Evolutionary conservation across 2,888 invertebrate genomes (phyloP), one percentile per base, ranked within the genome.

Genomic region (Aethes cnicana): DNA sequence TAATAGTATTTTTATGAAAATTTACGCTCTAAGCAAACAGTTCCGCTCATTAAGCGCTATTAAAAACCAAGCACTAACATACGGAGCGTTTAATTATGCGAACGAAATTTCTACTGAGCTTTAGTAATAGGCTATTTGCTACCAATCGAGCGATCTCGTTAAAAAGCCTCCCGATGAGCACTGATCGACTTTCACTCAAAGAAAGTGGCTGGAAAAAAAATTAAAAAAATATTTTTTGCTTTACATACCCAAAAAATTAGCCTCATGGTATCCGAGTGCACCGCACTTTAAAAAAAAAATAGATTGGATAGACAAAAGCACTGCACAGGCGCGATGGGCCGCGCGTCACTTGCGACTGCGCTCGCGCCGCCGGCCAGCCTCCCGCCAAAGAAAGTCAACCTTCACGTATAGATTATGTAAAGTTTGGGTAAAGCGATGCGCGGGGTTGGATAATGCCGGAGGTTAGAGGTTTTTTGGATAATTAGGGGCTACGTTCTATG

Each of bases 251-350:
- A 88, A 84, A 80, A 83, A 71, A 78, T 71, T 58, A 83, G 82
- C 81, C 87, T 80, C 88, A 89, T 89, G 70, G 76, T 86, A 86
- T 85, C 86, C 87, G 75, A 73, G 64, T 74, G 64, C 81, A 84
- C 83, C 74, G 66, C 83, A 84, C 84, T 75, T 65, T 58, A 61
- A 69, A 69, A 70, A 69, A 69, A 70, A 74, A 72, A 66, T 67
- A 68, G 72, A 74, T 74, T 69, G 63, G 58, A 65, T 69, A 69
- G 62, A 62, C 59, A 63, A 63, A 66, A 64, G 67, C 86, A 86
- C 86, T 66, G 73, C 87, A 88, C 88, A 68, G 69, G 88, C 88
- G 88, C 88, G 84, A 52, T 50, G 64, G 68, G 66, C 72, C 86
- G 86, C 88, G 84, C 84, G 61, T 69, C 73, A 70, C 67, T 67